These are phyloP conservation scores for Apteryx mantelli DNA, from an alignment of 2,113 vertebrate genomes.

Conservation along the genomic window DNA sequence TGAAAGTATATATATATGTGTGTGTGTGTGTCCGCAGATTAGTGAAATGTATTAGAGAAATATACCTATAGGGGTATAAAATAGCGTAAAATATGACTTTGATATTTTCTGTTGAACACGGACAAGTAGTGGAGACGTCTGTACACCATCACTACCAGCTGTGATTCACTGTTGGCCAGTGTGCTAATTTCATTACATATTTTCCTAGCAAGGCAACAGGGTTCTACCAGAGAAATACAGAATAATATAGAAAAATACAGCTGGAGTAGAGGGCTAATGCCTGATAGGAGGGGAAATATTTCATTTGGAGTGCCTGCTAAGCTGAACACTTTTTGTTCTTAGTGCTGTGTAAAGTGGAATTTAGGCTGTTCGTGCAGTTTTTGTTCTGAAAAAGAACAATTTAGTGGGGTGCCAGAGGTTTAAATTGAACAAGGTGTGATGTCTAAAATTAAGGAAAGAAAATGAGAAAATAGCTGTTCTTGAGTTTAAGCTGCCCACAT, in stretches of 20 bases:
- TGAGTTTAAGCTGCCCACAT: neutral
- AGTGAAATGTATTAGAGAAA: neutral
- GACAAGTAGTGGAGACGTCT: neutral
- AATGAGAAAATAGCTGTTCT: neutral
- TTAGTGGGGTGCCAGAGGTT: neutral
- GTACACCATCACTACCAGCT: neutral
- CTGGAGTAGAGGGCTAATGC: neutral
- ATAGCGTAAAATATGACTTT: neutral
- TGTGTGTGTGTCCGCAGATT: neutral
- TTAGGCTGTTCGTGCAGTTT: neutral
- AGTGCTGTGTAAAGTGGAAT: neutral
- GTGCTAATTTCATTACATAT: neutral
- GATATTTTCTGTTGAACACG: neutral
- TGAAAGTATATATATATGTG: neutral
- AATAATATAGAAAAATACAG: neutral
- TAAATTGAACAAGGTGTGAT: neutral
- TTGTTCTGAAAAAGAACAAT: neutral
- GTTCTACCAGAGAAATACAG: neutral
- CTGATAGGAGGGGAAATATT: neutral
- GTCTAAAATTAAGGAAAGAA: conserved; percentile 9
- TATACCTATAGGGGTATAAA: neutral
- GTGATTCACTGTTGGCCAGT: neutral
- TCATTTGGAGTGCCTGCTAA: neutral
- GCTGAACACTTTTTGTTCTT: neutral
- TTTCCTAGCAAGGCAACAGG: neutral